phyloP scores from a whole-genome alignment of 2,113 vertebrate species.

The Forbesichthys papilliferus region DNA sequence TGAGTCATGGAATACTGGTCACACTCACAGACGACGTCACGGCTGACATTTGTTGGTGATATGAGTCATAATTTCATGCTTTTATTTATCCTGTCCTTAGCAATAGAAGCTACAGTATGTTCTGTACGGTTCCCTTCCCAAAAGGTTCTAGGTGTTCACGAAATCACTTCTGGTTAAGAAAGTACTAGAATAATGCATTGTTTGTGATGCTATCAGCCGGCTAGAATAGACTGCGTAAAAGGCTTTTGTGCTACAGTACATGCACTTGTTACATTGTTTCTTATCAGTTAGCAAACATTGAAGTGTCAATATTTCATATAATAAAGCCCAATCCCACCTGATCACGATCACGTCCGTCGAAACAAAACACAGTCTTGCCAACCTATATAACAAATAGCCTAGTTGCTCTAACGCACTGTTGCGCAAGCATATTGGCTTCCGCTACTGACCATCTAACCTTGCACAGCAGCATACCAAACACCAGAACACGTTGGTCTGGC shows the following conservation, averaged over 20 bases:
- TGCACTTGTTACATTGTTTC: constrained; percentile 8
- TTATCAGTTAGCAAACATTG: not conserved
- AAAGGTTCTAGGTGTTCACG: not conserved
- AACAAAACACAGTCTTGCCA: too few relatives aligned
- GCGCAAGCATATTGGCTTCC: not conserved
- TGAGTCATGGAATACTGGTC: constrained; percentile 61
- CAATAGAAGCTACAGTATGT: not conserved
- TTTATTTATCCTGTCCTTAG: constrained; percentile 40
- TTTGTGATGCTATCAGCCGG: constrained; percentile 24
- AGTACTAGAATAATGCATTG: constrained; percentile 21
- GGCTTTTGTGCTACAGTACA: constrained; percentile 32
- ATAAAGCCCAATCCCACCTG: too few relatives aligned
- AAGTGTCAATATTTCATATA: not conserved
- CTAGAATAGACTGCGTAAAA: constrained; percentile 27
- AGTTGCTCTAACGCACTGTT: not conserved
- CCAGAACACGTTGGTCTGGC: constrained; percentile 13
- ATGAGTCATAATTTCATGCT: constrained; percentile 62
- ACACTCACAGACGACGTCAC: constrained; percentile 60
- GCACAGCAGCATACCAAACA: constrained; percentile 5
- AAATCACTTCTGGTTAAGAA: not conserved
- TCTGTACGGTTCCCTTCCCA: constrained; percentile 24
- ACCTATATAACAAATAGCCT: not conserved
- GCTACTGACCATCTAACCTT: constrained; percentile 12
- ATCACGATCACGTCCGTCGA: too few relatives aligned
- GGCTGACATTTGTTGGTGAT: constrained; percentile 66